Base-by-base conservation (phyloP, 2,113 vertebrate genomes). In the Pollimyrus isidori region DNA sequence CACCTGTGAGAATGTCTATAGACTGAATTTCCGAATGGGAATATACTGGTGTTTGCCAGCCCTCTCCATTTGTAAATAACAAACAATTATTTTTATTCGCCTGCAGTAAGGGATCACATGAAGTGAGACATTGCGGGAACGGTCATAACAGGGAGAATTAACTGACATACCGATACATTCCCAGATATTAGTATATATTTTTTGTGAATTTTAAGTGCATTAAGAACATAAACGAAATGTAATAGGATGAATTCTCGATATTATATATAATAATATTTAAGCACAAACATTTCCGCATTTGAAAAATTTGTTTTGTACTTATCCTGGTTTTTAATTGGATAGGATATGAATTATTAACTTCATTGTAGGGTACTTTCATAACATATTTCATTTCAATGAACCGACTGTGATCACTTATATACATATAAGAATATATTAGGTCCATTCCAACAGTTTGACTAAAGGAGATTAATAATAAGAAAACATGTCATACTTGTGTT, bases 121-220 rank as follows among this genome's bases (percentile, higher is more conserved):
- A 94, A 93, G 92, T 92, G 91, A 92, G 93, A 95, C 93, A 91
- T 95, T 95, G 95, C 95, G 94, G 95, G 94, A 90, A 92, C 91
- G 90, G 86, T 88, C 91, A 88, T 91, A 92, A 92, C 89, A 89
- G 83, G 89, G 89, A 89, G 90, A 92, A 92, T 92, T 88, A 80
- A 92, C 92, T 92, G 90, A 90, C 90, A 93, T 92, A n/a, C n/a
- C n/a, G n/a, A n/a, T n/a, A 92, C 69, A 89, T 90, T 90, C 89
- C n/a, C n/a, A 56, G 53, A 7, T 56, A n/a, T n/a, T 62, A 65
- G 62, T 26, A 13, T 69, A 69, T 4, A 30, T 65, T 11, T 56
- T 62, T 65, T n/a, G 9, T 62, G 62, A 65, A n/a, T 26, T 26
- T 69, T 13, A 69, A 13, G n/a, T 69, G 62, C 9, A 69, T 69